Base-by-base conservation (phyloP, 2,113 vertebrate genomes). In the Guaruba guarouba region DNA sequence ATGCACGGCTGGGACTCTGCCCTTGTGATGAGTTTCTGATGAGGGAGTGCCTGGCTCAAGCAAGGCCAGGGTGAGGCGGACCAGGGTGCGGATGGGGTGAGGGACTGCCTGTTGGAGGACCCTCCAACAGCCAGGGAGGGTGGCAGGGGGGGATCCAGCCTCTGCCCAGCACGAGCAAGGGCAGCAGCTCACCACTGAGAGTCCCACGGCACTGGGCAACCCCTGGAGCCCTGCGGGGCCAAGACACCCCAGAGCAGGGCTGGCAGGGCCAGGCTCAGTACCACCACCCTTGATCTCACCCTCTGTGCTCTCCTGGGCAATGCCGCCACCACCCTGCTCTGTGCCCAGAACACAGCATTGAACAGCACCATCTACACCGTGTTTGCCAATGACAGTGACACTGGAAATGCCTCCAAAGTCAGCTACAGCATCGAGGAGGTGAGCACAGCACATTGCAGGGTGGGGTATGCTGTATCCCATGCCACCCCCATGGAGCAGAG, bases 381-480 rank as follows among this genome's bases (percentile, higher is more conserved):
- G 74, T 89, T 57, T 73, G 96, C 96, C 62, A 52, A 57, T 0
- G 96, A 97, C 93, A 87, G 77, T 0, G 96, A 97, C 86, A 95
- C 83, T 0, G 95, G 95, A 37, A 86, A 91, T 0, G 73, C 96
- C 37, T 83, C 96, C 86, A 97, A 27, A 92, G 89, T 97, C 94
- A 96, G 61, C 91, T 97, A 96, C 29, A 13, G 62, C 61, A 85
- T 97, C 3, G 16, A 71, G 66, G 93, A 96, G 94, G 96, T 97
- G 74, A 95, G 96, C 25, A 8, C 13, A 77, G 83, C 6, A 37
- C 10, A 0, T 4, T 3, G 14, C 19, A 25, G 31, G 7, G 22
- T 3, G 12, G 29, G 37, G 13, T n/a, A 20, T 2, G 18, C 44
- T 41, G 10, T 12, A 74, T 7, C 54, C 5, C 1, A 77, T 69